These are phyloP conservation scores for Semaprochilodus insignis DNA, from an alignment of 2,797 vertebrate species.

Conservation along the genomic window DNA sequence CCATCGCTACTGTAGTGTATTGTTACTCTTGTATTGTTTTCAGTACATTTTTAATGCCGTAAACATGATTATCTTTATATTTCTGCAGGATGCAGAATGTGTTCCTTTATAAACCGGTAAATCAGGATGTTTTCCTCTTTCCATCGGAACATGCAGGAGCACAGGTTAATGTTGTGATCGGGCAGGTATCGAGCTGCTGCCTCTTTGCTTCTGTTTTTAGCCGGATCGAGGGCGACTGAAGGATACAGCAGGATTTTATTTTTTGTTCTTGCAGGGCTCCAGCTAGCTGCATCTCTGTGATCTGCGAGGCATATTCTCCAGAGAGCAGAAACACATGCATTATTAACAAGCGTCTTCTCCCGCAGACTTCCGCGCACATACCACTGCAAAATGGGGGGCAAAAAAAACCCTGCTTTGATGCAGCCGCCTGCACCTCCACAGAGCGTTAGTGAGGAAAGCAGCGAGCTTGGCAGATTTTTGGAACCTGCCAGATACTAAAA, in stretches of 20 bases:
- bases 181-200: not conserved
- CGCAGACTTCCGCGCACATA: slow-evolving; percentile 67
- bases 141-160: not conserved
- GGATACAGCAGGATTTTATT: slow-evolving; percentile 67
- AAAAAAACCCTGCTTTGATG: slow-evolving; percentile 65
- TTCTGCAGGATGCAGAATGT: not conserved
- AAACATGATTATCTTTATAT: not conserved
- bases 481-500: slow-evolving; percentile 5
- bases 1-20: not conserved
- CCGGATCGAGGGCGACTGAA: slow-evolving; percentile 70
- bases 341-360: slow-evolving; percentile 78
- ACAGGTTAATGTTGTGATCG: not conserved
- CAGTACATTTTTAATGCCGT: not conserved
- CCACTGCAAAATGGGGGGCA: slow-evolving; percentile 34
- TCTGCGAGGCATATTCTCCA: slow-evolving; percentile 76
- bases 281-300: slow-evolving; percentile 66
- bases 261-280: slow-evolving; percentile 47
- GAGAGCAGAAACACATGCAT: slow-evolving; percentile 82
- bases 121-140: slow-evolving; percentile 5
- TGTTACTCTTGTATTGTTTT: not conserved
- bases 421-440: slow-evolving; percentile 57
- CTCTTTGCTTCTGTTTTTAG: slow-evolving; percentile 41
- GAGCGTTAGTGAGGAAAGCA: slow-evolving; percentile 13
- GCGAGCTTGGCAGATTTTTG: slow-evolving; percentile 38
- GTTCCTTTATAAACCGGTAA: not conserved